Evolutionary conservation across 2,113 vertebrate species (phyloP), one percentile per base, ranked within the genome.

Genomic region (Egretta garzetta): DNA sequence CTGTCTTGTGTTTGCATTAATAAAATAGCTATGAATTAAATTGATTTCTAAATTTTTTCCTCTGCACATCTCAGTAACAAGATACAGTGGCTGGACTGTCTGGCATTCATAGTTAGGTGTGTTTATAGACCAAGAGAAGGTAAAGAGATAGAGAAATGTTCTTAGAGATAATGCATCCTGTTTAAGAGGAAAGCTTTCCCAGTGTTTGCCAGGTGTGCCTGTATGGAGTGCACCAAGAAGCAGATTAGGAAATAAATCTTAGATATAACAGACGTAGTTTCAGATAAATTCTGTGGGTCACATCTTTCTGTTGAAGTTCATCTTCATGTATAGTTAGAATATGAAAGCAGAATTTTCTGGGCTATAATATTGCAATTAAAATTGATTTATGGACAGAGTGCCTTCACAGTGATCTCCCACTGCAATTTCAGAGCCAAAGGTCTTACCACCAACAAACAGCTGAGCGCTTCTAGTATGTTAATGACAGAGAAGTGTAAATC

Each of bases 371-470:
- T 84, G 74, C 62, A 93, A 88, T 90, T 92, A 91, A 94, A 97
- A 88, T 28, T 91, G 85, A 95, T 98, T 95, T 96, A 93, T 95
- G 91, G 91, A 93, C 27, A 96, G 87, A 80, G 53, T 91, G 33
- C 35, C 63, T 95, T 91, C 27, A 4, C 72, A 93, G 37, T 81
- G 67, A 80, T 93, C 95, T 96, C 95, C 88, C 92, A 95, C 79
- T 93, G 71, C 93, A 97, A 94, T 96, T 97, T 98, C 93, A 84
- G 35, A 95, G 91, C 64, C 86, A 91, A 80, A 88, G 91, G 94
- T 90, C 90, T 92, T 97, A 94, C 85, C 86, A 95, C 90, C 80
- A 94, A 58, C 86, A 97, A 96, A 90, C 27, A 96, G 58, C 58
- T 18, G 58, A 97, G 90, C 76, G 56, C 49, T 94, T 91, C 30